Conservation (phyloP, 2,888 invertebrate genomes). For the Amphimallon solstitiale region DNA sequence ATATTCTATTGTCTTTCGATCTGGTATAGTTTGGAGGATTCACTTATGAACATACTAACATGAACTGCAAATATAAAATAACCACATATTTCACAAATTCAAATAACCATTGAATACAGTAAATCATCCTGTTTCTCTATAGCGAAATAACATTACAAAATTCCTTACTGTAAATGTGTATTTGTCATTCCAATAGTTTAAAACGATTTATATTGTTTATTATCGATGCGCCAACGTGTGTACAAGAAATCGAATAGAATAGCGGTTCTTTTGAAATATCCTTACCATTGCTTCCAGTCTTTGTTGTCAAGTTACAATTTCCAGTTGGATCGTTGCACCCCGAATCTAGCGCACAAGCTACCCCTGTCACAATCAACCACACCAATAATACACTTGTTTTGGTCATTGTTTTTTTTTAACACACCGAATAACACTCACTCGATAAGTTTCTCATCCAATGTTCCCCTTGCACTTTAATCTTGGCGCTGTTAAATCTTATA, state of each 20-base stretch:
- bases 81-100: background rate
- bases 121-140: background rate
- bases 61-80: background rate
- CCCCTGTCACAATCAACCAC: background rate
- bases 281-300: background rate
- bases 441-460: constrained; percentile 33
- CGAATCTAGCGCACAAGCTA: background rate
- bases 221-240: too few species aligned
- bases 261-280: too few species aligned
- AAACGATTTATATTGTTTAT: background rate
- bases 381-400: constrained; percentile 35
- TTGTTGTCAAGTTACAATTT: too few species aligned
- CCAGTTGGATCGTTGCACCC: too few species aligned
- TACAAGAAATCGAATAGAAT: too few species aligned
- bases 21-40: too few species aligned
- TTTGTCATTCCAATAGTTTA: background rate
- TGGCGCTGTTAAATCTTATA: too few species aligned
- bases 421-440: background rate
- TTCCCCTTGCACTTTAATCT: background rate
- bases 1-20: too few species aligned
- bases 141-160: constrained; percentile 26
- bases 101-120: background rate
- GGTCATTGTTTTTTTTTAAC: constrained; percentile 42
- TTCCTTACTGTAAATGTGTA: constrained; percentile 28
- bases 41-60: too few species aligned